These are phyloP conservation scores for Smithornis capensis DNA, from an alignment of 2,113 vertebrate genomes.

Conservation along the genomic window DNA sequence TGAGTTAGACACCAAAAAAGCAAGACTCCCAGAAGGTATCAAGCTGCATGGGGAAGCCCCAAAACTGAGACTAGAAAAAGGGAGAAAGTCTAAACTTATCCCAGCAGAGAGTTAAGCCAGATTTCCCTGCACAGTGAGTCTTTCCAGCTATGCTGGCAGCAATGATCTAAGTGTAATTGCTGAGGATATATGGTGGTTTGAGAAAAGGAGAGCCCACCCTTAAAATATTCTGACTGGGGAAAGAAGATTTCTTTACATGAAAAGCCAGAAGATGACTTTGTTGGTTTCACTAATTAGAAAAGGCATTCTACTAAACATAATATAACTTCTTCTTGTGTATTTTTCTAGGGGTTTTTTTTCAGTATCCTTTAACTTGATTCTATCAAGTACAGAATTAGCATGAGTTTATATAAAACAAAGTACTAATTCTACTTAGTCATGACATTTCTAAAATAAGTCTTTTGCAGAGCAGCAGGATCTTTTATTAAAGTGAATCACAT, in stretches of 20 bases:
- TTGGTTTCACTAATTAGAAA: neutral
- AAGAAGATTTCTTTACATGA: neutral
- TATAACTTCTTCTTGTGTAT: neutral
- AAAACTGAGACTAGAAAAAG: neutral
- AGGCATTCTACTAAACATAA: neutral
- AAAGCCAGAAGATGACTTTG: neutral
- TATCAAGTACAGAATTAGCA: neutral
- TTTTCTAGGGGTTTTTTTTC: neutral
- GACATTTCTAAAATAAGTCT: neutral
- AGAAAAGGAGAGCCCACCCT: slow-evolving; percentile 25
- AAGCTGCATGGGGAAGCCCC: neutral
- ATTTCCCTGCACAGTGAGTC: neutral
- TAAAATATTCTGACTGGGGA: slow-evolving; percentile 12
- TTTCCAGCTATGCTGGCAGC: slow-evolving; percentile 19
- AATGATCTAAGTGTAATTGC: slow-evolving; percentile 15
- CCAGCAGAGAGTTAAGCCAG: neutral
- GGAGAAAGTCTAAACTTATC: neutral
- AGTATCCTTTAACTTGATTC: neutral
- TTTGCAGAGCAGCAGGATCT: neutral
- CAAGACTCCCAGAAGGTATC: neutral
- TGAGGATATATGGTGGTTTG: slow-evolving; percentile 25
- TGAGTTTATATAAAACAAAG: neutral
- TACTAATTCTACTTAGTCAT: neutral
- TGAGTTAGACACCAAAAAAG: neutral
- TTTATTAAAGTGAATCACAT: neutral